Percentiles rank a stretch among this genome's conserved stretches.
phyloP scores from a whole-genome alignment of 2,797 vertebrate species.

The Squalus acanthias region DNA sequence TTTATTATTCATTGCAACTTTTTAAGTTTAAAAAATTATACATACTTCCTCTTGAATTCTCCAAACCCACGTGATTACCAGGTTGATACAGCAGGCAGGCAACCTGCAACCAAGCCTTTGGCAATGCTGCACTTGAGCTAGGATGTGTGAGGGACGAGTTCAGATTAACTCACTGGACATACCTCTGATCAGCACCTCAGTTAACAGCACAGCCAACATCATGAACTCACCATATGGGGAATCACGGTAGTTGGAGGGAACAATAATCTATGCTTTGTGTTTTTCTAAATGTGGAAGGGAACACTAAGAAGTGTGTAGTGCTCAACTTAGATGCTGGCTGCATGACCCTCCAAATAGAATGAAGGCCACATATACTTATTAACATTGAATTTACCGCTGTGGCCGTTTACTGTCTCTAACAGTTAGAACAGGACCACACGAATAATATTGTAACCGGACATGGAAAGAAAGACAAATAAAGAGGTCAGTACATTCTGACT shows the following conservation, averaged over 20 bases:
- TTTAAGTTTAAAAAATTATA: neutral
- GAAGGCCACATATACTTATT: neutral
- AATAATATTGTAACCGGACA: neutral
- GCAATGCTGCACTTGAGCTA: too few species aligned
- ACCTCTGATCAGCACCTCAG: neutral
- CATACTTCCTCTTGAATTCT: neutral
- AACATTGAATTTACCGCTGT: neutral
- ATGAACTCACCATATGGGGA: neutral
- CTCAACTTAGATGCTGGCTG: neutral
- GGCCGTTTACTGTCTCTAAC: neutral
- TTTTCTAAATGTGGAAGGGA: neutral
- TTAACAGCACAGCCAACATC: neutral
- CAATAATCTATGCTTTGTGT: too few species aligned
- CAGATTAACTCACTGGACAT: neutral
- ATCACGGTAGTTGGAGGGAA: neutral
- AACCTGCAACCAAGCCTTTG: neutral
- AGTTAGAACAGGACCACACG: neutral
- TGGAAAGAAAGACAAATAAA: neutral
- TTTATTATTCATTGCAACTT: neutral
- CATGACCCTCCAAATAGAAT: neutral
- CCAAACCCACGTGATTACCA: neutral
- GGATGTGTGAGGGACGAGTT: neutral
- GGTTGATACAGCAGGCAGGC: too few species aligned
- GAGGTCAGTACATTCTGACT: neutral
- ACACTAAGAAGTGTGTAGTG: neutral